Conservation (phyloP, 2,888 invertebrate genomes). For the Xanthia icteritia region DNA sequence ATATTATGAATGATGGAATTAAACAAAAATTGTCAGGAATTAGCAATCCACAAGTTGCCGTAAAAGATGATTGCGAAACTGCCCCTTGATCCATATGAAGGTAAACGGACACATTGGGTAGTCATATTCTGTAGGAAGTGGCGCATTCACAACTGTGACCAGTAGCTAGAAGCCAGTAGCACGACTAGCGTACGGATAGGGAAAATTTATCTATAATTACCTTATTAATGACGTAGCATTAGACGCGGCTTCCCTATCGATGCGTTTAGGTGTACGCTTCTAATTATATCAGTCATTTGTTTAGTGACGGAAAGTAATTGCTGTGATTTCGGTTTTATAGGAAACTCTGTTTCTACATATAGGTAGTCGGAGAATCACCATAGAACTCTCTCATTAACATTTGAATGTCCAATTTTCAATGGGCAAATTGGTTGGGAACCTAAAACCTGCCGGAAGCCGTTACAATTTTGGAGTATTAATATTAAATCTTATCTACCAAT, state of each 20-base stretch:
- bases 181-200: conserved; percentile 29
- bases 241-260: conserved; percentile 48
- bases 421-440: neutral
- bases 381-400: neutral
- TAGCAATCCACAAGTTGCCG: no score
- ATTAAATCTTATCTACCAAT: neutral
- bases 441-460: neutral
- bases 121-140: conserved; percentile 34
- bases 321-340: neutral
- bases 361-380: neutral
- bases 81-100: conserved; percentile 29
- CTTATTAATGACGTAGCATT: conserved; percentile 42
- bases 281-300: conserved; percentile 26
- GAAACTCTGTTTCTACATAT: neutral
- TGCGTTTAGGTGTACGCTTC: conserved; percentile 31
- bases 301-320: neutral
- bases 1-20: no score
- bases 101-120: conserved; percentile 28
- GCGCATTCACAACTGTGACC: conserved; percentile 31
- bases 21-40: no score
- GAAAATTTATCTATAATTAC: conserved; percentile 58
- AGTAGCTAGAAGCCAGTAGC: conserved; percentile 32
- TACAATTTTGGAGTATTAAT: neutral
- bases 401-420: neutral
- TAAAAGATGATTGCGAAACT: no score